Evolutionary conservation across 2,888 invertebrate species (phyloP).

Genomic region (Brenthis hecate): DNA sequence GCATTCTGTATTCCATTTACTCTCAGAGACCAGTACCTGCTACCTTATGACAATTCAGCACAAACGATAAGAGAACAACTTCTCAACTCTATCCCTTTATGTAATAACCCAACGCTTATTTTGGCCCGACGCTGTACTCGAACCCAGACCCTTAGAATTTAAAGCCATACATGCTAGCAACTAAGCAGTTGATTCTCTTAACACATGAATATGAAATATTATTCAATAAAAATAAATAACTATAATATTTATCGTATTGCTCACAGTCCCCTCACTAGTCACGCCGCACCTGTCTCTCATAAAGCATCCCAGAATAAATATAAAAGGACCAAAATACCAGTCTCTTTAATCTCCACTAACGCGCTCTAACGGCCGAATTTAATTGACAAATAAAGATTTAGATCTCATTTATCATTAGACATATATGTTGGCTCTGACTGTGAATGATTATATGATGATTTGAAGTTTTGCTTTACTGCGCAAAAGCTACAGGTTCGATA

Average conservation of each 20-base stretch:
- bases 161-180: too few relatives aligned
- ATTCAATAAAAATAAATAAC: conserved; percentile 13
- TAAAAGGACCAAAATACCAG: conserved; percentile 54
- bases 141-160: too few relatives aligned
- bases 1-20: too few relatives aligned
- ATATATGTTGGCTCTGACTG: conserved; percentile 3
- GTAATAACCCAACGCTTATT: too few relatives aligned
- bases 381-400: conserved; percentile 47
- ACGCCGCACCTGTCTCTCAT: conserved; percentile 59
- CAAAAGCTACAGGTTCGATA: not conserved
- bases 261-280: conserved; percentile 35
- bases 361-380: conserved; percentile 43
- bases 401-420: conserved; percentile 27
- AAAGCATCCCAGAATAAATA: conserved; percentile 57
- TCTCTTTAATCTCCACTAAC: conserved; percentile 58
- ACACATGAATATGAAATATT: not conserved
- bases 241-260: conserved; percentile 27
- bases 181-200: not conserved
- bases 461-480: conserved; percentile 2
- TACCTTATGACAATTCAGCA: too few relatives aligned
- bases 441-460: conserved; percentile 25
- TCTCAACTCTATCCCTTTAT: too few relatives aligned
- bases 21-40: too few relatives aligned
- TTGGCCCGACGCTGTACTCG: too few relatives aligned
- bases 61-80: too few relatives aligned